Percentiles rank a stretch among this genome's conserved stretches.
Evolutionary conservation across 2,113 vertebrate genomes (phyloP).

Genomic region (Oryzias javanicus): DNA sequence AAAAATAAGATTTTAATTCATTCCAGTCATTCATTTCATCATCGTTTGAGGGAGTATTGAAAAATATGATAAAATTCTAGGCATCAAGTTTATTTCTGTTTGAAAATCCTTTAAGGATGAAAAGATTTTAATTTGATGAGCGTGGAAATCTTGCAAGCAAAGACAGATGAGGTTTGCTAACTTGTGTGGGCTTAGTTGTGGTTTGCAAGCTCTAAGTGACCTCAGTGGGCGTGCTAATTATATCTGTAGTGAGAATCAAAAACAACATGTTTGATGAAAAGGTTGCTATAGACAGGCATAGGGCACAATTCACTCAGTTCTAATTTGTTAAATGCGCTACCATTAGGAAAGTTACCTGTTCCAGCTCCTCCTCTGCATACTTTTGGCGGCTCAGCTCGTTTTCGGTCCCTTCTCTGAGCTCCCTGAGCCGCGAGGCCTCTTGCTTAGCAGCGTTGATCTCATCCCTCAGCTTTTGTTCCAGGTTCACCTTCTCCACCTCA

Average conservation of each 20-base stretch:
- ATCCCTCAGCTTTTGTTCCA: conserved; percentile 94
- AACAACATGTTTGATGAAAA: conserved; percentile 23
- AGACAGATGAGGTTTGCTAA: conserved; percentile 22
- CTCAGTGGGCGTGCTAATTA: conserved; percentile 44
- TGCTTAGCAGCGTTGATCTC: conserved; percentile 96
- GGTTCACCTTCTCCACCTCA: conserved; percentile 94
- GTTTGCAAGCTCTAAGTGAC: conserved; percentile 33
- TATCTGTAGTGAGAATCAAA: conserved; percentile 21
- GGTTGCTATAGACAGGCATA: conserved; percentile 7
- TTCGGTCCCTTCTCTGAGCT: conserved; percentile 91
- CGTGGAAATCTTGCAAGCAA: conserved; percentile 23
- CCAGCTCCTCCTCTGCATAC: conserved; percentile 94
- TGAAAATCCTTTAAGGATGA: too few relatives aligned
- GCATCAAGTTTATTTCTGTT: too few relatives aligned
- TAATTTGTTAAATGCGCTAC: background rate
- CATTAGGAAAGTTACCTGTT: conserved; percentile 80
- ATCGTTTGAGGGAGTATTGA: too few relatives aligned
- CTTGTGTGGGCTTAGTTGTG: conserved; percentile 38
- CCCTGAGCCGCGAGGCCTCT: conserved; percentile 91
- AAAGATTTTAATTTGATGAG: conserved; percentile 6
- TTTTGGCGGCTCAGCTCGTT: conserved; percentile 96
- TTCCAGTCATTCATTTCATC: too few relatives aligned
- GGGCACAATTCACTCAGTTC: conserved; percentile 2
- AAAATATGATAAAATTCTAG: too few relatives aligned
- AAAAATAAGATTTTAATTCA: too few relatives aligned